Conservation (phyloP, 2,797 vertebrate genomes). For the Pangasius krempfi region DNA sequence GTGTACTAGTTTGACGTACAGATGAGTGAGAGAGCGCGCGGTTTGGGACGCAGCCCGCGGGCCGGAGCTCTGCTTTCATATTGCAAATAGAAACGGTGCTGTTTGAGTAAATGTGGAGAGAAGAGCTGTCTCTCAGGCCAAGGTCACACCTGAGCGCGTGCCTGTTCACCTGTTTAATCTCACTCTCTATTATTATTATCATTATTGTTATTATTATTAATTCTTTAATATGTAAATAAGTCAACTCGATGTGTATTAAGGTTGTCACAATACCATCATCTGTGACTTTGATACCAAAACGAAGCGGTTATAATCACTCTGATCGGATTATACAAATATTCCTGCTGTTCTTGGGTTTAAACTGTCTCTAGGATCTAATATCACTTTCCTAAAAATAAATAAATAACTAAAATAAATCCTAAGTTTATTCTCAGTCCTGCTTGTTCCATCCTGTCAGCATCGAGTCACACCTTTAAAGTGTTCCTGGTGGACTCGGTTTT, state of each 20-base stretch:
- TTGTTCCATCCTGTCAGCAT: background rate
- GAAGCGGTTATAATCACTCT: no score
- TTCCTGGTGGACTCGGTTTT: background rate
- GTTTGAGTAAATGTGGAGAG: background rate
- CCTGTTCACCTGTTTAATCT: no score
- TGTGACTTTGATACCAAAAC: background rate
- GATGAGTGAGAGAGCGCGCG: background rate
- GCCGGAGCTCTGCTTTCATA: background rate
- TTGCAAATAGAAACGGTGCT: background rate
- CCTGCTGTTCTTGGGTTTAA: no score
- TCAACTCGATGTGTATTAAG: background rate
- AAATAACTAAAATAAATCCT: no score
- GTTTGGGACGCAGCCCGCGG: background rate
- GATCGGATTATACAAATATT: no score
- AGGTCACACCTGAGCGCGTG: slow-evolving; percentile 10
- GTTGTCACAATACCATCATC: no score
- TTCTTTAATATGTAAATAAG: background rate
- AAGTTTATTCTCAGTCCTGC: background rate
- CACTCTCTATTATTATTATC: no score
- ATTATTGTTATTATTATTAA: no score
- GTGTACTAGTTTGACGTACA: background rate
- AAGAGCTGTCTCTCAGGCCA: background rate
- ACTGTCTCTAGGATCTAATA: no score
- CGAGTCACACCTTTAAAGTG: background rate
- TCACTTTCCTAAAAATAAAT: no score